These are phyloP conservation scores for Diogma glabrata DNA, from an alignment of 2,888 invertebrate species.

Conservation along the genomic window DNA sequence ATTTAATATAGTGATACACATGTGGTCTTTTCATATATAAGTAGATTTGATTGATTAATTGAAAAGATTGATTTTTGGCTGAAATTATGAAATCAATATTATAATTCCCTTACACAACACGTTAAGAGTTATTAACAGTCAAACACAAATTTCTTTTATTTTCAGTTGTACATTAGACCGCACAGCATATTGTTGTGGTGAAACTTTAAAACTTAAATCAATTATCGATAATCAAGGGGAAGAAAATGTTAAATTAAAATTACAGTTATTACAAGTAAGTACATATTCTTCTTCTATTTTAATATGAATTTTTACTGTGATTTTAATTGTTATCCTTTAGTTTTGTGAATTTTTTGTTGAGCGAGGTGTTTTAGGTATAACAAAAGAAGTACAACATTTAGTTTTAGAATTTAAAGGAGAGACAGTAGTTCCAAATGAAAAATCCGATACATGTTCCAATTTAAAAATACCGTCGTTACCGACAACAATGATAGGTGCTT, in stretches of 20 bases:
- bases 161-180: constrained; percentile 9
- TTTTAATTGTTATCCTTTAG: neutral
- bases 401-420: constrained; percentile 11
- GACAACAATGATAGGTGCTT: constrained; percentile 10
- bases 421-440: neutral
- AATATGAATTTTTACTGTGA: too few species aligned
- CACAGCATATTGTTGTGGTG: constrained; percentile 7
- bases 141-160: too few species aligned
- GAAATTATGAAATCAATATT: too few species aligned
- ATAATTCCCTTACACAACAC: too few species aligned
- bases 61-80: too few species aligned
- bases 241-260: constrained; percentile 7
- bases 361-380: constrained; percentile 8
- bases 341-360: constrained; percentile 10
- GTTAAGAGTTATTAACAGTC: too few species aligned
- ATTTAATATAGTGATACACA: too few species aligned
- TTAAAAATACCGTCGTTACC: constrained; percentile 7
- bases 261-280: constrained; percentile 1
- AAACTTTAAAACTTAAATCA: constrained; percentile 10
- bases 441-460: constrained; percentile 1
- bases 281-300: too few species aligned
- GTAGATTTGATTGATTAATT: too few species aligned
- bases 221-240: constrained; percentile 10
- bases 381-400: constrained; percentile 11
- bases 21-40: too few species aligned